Conservation (phyloP, 2,888 invertebrate species). For the Eupithecia pulchellata region DNA sequence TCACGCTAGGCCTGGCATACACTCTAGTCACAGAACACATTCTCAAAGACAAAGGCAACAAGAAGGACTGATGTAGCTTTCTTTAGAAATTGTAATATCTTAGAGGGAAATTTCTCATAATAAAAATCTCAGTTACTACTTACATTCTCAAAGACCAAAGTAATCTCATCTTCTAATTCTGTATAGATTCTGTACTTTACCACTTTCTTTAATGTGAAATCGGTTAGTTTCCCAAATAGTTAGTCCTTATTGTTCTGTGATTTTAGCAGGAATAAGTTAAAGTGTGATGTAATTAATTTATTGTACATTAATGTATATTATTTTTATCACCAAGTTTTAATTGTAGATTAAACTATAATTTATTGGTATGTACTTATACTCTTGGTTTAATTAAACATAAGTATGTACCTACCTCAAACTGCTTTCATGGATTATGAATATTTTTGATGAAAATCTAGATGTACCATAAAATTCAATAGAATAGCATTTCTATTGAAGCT, state of each 20-base stretch:
- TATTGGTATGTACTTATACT: constrained; percentile 20
- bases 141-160: constrained; percentile 11
- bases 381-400: background rate
- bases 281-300: constrained; percentile 40
- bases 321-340: background rate
- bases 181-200: background rate
- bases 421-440: background rate
- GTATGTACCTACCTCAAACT: constrained; percentile 6
- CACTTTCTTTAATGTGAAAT: constrained; percentile 7
- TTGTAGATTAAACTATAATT: constrained; percentile 30
- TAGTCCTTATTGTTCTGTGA: constrained; percentile 59
- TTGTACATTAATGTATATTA: constrained; percentile 40
- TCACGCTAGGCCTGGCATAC: constrained; percentile 90
- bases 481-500: background rate
- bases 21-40: constrained; percentile 86
- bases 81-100: background rate
- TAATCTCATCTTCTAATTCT: constrained; percentile 30
- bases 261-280: constrained; percentile 56
- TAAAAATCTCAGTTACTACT: constrained; percentile 44
- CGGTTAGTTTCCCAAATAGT: constrained; percentile 47
- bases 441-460: too few relatives aligned
- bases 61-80: constrained; percentile 56
- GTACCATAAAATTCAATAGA: too few relatives aligned
- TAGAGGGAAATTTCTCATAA: constrained; percentile 4
- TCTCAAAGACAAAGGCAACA: constrained; percentile 68